These are phyloP conservation scores for Paralichthys olivaceus DNA, from an alignment of 2,113 vertebrate genomes.

Conservation along the genomic window DNA sequence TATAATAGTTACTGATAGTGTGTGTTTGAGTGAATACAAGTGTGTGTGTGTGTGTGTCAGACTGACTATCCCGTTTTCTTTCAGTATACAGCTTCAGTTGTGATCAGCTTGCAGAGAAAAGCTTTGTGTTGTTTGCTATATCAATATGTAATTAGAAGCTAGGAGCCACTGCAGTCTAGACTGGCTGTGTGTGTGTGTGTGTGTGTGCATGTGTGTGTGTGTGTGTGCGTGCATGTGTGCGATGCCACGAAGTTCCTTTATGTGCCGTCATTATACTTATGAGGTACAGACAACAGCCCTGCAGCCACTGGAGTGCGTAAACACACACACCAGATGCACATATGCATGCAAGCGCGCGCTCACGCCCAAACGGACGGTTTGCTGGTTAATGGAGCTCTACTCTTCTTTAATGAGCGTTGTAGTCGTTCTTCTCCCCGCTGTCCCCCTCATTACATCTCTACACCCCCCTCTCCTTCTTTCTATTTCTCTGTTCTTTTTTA, in stretches of 20 bases:
- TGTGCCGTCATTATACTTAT: constrained; percentile 72
- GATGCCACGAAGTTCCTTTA: constrained; percentile 56
- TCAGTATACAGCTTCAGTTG: constrained; percentile 38
- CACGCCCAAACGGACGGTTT: constrained; percentile 61
- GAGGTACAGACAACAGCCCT: constrained; percentile 69
- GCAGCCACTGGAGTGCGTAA: constrained; percentile 40
- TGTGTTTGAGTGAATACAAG: constrained; percentile 26
- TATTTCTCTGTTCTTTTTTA: constrained; percentile 28
- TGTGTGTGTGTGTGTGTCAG: constrained; percentile 9
- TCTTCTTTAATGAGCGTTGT: constrained; percentile 77
- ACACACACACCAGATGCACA: constrained; percentile 33
- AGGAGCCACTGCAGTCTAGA: constrained; percentile 50
- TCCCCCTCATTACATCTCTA: constrained; percentile 73
- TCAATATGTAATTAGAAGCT: constrained; percentile 72
- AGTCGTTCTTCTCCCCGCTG: constrained; percentile 67
- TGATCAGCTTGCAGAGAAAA: constrained; percentile 38
- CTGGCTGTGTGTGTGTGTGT: constrained; percentile 27
- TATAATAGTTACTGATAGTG: constrained; percentile 36
- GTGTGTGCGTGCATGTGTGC: constrained; percentile 6
- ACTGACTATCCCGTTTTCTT: background rate
- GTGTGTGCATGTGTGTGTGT: constrained; percentile 13
- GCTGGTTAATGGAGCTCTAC: constrained; percentile 77
- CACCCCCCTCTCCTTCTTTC: constrained; percentile 18
- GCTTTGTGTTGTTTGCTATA: constrained; percentile 61
- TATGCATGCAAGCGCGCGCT: background rate